Base-by-base conservation (phyloP, 2,888 invertebrate genomes). In the Scaptomyza reducta region DNA sequence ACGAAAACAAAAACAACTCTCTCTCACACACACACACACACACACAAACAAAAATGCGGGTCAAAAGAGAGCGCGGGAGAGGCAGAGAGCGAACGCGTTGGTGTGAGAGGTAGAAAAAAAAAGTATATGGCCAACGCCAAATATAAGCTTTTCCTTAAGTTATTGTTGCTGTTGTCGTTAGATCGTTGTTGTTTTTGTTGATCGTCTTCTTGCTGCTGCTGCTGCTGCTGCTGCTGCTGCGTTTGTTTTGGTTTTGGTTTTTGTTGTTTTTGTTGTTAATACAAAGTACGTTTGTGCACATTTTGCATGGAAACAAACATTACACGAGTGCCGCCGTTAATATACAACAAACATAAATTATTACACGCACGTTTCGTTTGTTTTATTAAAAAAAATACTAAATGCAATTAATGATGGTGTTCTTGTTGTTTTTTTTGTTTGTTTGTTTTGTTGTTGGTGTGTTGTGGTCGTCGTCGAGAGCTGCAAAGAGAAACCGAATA, bases 301-400 rank as follows among this genome's bases (percentile, higher is more conserved):
- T 74, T 77, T 72, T 74, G 74, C 57, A 50, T 77, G 54, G 51
- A 45, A 72, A 72, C 47, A 77, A 51, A 68, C 77, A 74, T 74
- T 68, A 77, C 63, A 60, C 51, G 55, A 46, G 38, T 29, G 46
- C 42, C 29, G 44, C 54, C 9, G 27, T 18, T 22, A 44, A 70
- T 31, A 68, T 27, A 62, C 40, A 57, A 49, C 18, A 73, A 41
- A 60, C 25, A 50, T 29, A 67, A 46, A 45, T 40, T 41, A 46
- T 44, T 35, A 49, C 54, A 74, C 68, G 49, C 54, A 62, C 74
- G 51, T 25, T 45, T 61, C 42, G 11, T 18, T 29, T 5, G 0
- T 42, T 25, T 16, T 31, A 13, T 25, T 13, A 14, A 56, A 45
- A 18, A 38, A 45, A 25, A 40, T 47, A 44, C 41, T 59, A 58